Evolutionary conservation across 2,797 vertebrate genomes (phyloP), one percentile per base, ranked within the genome.

Genomic region (Alosa sapidissima): DNA sequence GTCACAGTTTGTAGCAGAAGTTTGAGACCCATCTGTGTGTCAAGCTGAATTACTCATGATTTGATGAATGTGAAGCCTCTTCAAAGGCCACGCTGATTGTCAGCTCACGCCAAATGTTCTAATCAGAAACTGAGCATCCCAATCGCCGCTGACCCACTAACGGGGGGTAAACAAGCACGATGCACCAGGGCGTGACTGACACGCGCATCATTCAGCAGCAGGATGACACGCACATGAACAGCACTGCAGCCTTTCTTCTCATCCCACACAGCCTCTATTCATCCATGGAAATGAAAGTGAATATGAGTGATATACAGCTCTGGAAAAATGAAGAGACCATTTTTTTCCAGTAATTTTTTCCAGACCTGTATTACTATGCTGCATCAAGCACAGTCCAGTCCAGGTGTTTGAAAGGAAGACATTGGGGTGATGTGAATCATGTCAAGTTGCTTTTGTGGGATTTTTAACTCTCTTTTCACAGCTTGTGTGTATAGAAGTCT

Each of bases 11-110:
- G 36, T 11, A 3, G 68, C 33, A 41, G 62, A 84, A 72, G 87
- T 87, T 87, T 84, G 83, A 84, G 87, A 55, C 84, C 33, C 55
- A 81, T 88, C 84, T 86, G 88, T 84, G 85, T 72, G 49, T 89
- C 87, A 88, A 83, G 60, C 75, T 54, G 85, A 88, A 91, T 94
- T 91, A 91, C 84, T 81, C 85, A 88, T 88, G 89, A 90, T 89
- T 86, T 89, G 86, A 87, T 91, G 89, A 89, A 87, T 33, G 81
- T 1, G 5, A 82, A 54, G 11, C 28, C 24, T 65, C 36, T 75
- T 75, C 68, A 75, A 75, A 75, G 33, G 68, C 33, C 14, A 45
- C 11, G 5, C 8, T 36, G 33, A 75, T 75, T 4, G 3, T 6
- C 68, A 41, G 68, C 14, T 75, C 3, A 14, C 16, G 36, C 36